A percentile compares a stretch with the other conserved stretches of the same genome.
phyloP scores from a whole-genome alignment of 2,797 vertebrate genomes.

The Hoplostethus atlanticus region DNA sequence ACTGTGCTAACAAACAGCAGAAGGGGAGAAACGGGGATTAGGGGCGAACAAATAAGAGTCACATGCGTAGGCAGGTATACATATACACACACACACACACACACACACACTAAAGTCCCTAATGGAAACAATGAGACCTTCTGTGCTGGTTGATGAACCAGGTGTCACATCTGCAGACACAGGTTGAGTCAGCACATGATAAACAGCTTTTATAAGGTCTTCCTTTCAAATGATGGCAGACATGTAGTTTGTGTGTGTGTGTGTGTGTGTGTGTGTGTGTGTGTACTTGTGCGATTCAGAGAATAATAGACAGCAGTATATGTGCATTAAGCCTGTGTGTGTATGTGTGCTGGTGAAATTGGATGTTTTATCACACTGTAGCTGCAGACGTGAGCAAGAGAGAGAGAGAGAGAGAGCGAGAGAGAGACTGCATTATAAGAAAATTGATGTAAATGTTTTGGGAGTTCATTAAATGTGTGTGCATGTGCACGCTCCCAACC shows the following conservation, averaged over 20 bases:
- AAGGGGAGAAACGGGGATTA: conserved; percentile 12
- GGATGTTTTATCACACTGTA: not conserved
- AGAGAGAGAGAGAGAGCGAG: not conserved
- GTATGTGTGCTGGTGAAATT: not conserved
- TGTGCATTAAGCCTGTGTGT: too few species aligned
- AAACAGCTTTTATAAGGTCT: conserved; percentile 59
- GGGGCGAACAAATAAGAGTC: conserved; percentile 25
- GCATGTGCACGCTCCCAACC: not conserved
- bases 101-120: conserved; percentile 34
- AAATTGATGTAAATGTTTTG: conserved; percentile 6
- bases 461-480: not conserved
- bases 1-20: conserved; percentile 52
- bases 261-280: not conserved
- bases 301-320: too few species aligned
- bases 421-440: conserved; percentile 5
- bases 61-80: conserved; percentile 49
- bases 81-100: not conserved
- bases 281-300: not conserved
- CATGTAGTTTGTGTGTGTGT: conserved; percentile 22
- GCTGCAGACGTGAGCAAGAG: conserved; percentile 10
- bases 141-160: conserved; percentile 68
- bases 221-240: conserved; percentile 54
- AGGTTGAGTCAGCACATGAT: conserved; percentile 74
- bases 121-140: conserved; percentile 79
- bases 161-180: conserved; percentile 80